These are phyloP conservation scores for Temnothorax nylanderi DNA, from an alignment of 1,140 invertebrate genomes.

Conservation along the genomic window DNA sequence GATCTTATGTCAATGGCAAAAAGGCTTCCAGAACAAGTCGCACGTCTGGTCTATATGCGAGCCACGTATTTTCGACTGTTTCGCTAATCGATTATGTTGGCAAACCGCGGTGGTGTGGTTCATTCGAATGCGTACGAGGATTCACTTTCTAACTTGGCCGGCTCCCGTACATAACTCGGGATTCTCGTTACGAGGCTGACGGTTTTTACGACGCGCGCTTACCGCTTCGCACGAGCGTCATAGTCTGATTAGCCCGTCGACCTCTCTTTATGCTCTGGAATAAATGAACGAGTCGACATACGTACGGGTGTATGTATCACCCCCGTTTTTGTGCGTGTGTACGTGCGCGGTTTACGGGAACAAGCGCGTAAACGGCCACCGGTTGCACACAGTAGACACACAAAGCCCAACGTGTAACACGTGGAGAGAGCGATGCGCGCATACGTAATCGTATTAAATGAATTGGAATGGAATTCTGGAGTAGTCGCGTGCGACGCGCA, in stretches of 20 bases:
- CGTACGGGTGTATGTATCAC: not conserved
- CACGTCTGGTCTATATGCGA: not conserved
- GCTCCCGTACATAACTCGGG: slow-evolving; percentile 32
- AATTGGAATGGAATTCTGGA: slow-evolving; percentile 71
- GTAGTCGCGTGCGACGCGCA: slow-evolving; percentile 65
- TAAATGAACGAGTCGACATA: not conserved
- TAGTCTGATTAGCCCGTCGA: slow-evolving; percentile 73
- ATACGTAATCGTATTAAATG: slow-evolving; percentile 71
- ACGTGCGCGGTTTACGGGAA: slow-evolving; percentile 12
- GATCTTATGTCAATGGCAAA: slow-evolving; percentile 4
- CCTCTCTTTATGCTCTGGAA: slow-evolving; percentile 40
- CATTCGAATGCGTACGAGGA: slow-evolving; percentile 66
- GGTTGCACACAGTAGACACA: slow-evolving; percentile 48
- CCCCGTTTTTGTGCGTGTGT: not conserved
- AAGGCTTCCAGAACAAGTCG: slow-evolving; percentile 12
- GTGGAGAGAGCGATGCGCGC: slow-evolving; percentile 55
- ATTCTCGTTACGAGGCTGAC: slow-evolving; percentile 25
- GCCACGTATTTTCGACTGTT: slow-evolving; percentile 44
- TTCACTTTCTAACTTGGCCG: slow-evolving; percentile 68
- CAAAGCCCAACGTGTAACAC: not conserved
- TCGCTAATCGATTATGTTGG: slow-evolving; percentile 54
- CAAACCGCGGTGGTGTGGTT: slow-evolving; percentile 35
- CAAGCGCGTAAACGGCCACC: slow-evolving; percentile 41
- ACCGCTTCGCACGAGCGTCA: slow-evolving; percentile 62
- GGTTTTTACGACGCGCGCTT: slow-evolving; percentile 29